phyloP scores from a whole-genome alignment of 1,140 invertebrate genomes.

The Drosophila sturtevanti region DNA sequence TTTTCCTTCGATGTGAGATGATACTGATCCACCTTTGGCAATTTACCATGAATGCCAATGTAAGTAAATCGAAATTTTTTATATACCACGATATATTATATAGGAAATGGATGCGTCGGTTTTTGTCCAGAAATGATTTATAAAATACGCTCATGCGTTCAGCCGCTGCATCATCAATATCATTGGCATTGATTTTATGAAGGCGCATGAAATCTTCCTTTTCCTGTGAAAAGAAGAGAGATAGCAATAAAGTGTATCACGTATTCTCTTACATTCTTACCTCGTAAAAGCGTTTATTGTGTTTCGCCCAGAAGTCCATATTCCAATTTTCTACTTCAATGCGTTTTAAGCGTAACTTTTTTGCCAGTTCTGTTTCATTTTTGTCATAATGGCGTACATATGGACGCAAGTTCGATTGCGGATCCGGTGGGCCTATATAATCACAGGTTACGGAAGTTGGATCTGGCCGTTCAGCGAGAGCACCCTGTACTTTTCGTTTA shows the following conservation, averaged over 20 bases:
- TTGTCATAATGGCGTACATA: constrained; percentile 86
- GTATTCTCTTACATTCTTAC: constrained; percentile 71
- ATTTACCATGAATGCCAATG: constrained; percentile 85
- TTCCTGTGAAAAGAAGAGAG: constrained; percentile 84
- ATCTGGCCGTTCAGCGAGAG: constrained; percentile 61
- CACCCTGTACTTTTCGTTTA: constrained; percentile 27
- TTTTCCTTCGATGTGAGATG: neutral
- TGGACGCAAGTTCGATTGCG: constrained; percentile 89
- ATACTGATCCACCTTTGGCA: constrained; percentile 78
- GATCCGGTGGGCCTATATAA: constrained; percentile 90
- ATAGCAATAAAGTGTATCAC: neutral
- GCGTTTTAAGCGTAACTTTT: constrained; percentile 86
- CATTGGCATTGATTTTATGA: constrained; percentile 80
- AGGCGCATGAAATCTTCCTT: constrained; percentile 86
- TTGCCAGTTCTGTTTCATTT: constrained; percentile 87
- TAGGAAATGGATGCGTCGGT: constrained; percentile 87
- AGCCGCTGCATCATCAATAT: constrained; percentile 84
- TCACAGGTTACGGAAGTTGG: constrained; percentile 74
- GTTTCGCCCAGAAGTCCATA: constrained; percentile 90
- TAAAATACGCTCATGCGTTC: constrained; percentile 95
- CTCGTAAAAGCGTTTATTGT: constrained; percentile 88
- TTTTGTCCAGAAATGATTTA: constrained; percentile 90
- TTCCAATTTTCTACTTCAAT: constrained; percentile 91
- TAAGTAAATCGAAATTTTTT: constrained; percentile 87
- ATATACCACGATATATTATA: constrained; percentile 91